Evolutionary conservation across 1,140 invertebrate species (phyloP).

Genomic region (Chrysoperla carnea): DNA sequence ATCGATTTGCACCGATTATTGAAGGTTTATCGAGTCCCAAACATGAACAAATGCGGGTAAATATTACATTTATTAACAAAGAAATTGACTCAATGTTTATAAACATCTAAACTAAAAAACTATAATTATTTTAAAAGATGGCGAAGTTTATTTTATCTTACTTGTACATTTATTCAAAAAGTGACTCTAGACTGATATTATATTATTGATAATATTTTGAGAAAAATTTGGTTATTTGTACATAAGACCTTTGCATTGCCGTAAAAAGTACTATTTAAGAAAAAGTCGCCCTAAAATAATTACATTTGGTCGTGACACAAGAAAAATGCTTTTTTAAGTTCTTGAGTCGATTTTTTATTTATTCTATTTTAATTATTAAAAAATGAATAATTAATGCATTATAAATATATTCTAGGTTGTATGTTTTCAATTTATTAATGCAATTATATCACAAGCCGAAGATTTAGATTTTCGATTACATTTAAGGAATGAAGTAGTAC

Average conservation of each 20-base stretch:
- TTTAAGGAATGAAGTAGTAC: constrained; percentile 88
- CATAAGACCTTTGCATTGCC: too few species aligned
- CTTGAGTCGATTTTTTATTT: constrained; percentile 6
- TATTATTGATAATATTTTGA: too few species aligned
- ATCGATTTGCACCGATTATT: constrained; percentile 74
- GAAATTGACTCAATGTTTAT: background rate
- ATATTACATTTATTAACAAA: constrained; percentile 7
- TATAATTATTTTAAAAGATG: too few species aligned
- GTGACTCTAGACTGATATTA: too few species aligned
- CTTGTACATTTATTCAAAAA: too few species aligned
- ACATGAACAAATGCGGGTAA: constrained; percentile 56
- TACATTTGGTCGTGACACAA: too few species aligned
- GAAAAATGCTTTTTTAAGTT: too few species aligned
- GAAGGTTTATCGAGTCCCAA: constrained; percentile 59
- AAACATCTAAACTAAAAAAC: too few species aligned
- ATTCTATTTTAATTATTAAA: background rate
- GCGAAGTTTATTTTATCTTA: too few species aligned
- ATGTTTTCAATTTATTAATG: constrained; percentile 86
- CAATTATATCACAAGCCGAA: constrained; percentile 76
- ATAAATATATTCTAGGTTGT: constrained; percentile 35
- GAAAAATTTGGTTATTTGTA: too few species aligned
- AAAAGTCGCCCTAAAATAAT: too few species aligned
- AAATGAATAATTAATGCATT: background rate
- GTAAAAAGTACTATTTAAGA: too few species aligned
- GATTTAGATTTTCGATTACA: constrained; percentile 89